Conservation (phyloP, 2,888 invertebrate genomes). For the Brenthis daphne region DNA sequence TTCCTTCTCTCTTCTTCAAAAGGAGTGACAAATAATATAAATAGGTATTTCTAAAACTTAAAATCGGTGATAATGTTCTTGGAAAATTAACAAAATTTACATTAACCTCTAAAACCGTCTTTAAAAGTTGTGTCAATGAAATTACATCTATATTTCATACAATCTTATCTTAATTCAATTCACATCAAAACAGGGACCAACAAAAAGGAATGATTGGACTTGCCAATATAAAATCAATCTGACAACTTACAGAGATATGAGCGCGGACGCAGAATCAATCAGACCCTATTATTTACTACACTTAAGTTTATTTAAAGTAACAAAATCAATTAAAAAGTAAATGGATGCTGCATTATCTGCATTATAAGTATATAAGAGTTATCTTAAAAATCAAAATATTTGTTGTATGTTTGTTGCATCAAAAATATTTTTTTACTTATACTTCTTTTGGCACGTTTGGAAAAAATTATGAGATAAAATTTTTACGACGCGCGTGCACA, state of each 20-base stretch:
- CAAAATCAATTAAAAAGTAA: background rate
- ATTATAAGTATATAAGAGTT: background rate
- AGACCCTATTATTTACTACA: background rate
- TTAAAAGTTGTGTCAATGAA: background rate
- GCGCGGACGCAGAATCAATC: background rate
- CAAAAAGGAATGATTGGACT: slow-evolving; percentile 2
- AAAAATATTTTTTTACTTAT: too few species aligned
- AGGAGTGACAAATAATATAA: too few species aligned
- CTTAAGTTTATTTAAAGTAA: background rate
- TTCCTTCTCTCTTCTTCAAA: too few species aligned
- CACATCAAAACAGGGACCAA: slow-evolving; percentile 5
- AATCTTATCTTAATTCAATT: slow-evolving; percentile 19
- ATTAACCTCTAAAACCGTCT: background rate
- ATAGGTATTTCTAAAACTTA: too few species aligned
- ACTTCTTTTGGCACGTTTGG: too few species aligned
- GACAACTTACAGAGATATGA: background rate
- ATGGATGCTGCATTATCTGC: background rate
- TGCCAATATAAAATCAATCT: slow-evolving; percentile 17
- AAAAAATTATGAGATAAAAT: too few species aligned
- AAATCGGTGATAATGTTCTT: too few species aligned
- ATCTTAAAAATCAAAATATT: slow-evolving; percentile 3
- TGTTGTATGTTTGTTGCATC: background rate
- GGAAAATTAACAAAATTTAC: background rate
- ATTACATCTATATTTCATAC: slow-evolving; percentile 10
- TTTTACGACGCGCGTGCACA: too few species aligned